Evolutionary conservation across 1,140 invertebrate genomes (phyloP), one percentile per base, ranked within the genome.

Genomic region (Procambarus clarkii): DNA sequence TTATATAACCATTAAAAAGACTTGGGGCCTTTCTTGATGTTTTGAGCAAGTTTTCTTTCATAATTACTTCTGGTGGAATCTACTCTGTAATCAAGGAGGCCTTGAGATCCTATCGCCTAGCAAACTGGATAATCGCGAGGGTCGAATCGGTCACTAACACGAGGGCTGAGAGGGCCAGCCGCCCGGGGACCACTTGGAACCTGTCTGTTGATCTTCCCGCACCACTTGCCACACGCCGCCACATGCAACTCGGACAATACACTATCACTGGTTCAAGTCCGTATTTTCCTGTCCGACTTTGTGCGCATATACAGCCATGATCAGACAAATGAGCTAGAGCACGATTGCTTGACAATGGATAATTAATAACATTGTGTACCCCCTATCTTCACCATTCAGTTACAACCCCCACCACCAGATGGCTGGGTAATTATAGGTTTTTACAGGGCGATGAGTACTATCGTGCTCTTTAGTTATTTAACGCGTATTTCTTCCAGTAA

Each of bases 121-220:
- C 69, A 74, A 34, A 74, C 24, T 74, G 69, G 69, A 15, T 81
- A 81, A 81, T 81, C 48, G 48, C 21, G 45, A 24, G n/a, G 79
- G 34, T 18, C 48, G 48, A 54, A 81, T 81, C 48, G 79, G 79
- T 54, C 54, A 58, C 79, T 81, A 58, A 58, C 79, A 81, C 79
- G 50, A 81, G 21, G 13, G 45, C 79, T 45, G 48, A n/a, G 15
- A 74, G 34, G n/a, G 11, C 21, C 15, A 21, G 69, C 69, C 13
- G 21, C 11, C 3, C 64, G 9, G 13, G 11, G 64, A 21, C 11
- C 69, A 24, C 69, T 34, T 34, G n/a, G 69, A 74, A 74, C 69
- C 69, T 74, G 69, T 74, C 69, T 34, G n/a, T 21, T 74, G n/a
- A 34, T 9, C n/a, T 5, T 4, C 24, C 24, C 18, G n/a, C 69